Evolutionary conservation across 92 coral and sea anemone genomes (phyloP).

Genomic region (Porites lobata): DNA sequence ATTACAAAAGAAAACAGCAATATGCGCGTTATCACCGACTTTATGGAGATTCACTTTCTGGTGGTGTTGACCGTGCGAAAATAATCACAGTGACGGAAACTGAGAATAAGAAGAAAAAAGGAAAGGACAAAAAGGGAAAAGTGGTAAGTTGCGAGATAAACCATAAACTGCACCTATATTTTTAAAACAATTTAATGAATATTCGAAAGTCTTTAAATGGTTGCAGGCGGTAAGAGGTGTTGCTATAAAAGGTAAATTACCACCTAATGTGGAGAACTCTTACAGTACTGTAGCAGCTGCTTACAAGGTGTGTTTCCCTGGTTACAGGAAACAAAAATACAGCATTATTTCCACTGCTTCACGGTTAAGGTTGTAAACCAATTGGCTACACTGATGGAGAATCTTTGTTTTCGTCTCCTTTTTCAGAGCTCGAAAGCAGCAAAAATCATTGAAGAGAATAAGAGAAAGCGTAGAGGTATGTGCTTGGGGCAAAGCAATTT

Average conservation of each 20-base stretch:
- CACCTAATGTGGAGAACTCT: too few species aligned
- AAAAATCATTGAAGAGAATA: conserved; percentile 38
- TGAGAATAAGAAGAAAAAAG: conserved; percentile 21
- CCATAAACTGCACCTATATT: too few species aligned
- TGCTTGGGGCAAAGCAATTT: neutral
- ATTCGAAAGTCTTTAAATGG: too few species aligned
- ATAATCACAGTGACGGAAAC: conserved; percentile 41
- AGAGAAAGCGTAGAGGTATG: conserved; percentile 4
- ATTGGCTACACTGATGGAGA: too few species aligned
- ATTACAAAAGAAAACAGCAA: conserved; percentile 25
- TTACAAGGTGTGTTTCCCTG: too few species aligned
- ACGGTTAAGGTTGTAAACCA: too few species aligned
- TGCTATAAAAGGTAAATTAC: too few species aligned
- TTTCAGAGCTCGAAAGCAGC: conserved; percentile 39
- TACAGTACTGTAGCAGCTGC: too few species aligned
- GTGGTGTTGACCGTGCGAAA: conserved; percentile 41
- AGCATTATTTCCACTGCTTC: too few species aligned
- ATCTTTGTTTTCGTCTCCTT: neutral
- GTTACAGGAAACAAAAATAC: too few species aligned
- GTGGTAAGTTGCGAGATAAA: conserved; percentile 6
- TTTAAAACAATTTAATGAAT: too few species aligned
- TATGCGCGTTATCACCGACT: conserved; percentile 30
- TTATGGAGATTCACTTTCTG: conserved; percentile 71
- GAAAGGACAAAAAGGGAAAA: conserved; percentile 47
- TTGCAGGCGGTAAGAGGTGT: too few species aligned